Percentiles rank a stretch among this genome's conserved stretches.
phyloP scores from a whole-genome alignment of 2,113 vertebrate species.

The Steatornis caripensis region DNA sequence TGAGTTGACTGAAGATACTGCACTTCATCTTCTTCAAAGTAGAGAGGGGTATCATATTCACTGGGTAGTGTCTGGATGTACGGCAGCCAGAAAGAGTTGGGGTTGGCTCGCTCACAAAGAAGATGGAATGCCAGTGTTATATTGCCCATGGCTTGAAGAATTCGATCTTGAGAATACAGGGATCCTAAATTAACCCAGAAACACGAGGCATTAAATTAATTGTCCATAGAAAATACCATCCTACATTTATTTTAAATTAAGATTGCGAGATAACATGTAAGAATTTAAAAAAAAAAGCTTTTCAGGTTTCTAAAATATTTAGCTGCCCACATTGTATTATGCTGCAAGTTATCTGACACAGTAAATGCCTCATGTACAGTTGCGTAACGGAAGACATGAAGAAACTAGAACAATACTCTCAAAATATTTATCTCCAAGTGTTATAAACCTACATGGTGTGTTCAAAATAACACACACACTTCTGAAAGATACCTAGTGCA shows the following conservation, averaged over 20 bases:
- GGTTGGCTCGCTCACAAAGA: slow-evolving; percentile 88
- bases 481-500: background rate
- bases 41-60: slow-evolving; percentile 92
- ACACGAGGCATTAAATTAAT: background rate
- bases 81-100: slow-evolving; percentile 89
- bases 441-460: background rate
- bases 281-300: background rate
- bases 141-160: slow-evolving; percentile 98
- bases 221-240: background rate
- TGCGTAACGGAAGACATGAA: background rate
- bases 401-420: background rate
- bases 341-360: background rate
- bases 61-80: slow-evolving; percentile 93
- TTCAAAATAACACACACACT: background rate
- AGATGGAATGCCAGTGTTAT: slow-evolving; percentile 95
- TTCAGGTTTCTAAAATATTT: background rate
- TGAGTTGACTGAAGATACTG: slow-evolving; percentile 90
- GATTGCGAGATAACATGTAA: background rate
- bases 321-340: background rate
- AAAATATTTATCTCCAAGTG: background rate
- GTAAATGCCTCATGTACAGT: background rate
- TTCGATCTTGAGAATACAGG: slow-evolving; percentile 92
- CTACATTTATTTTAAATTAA: background rate
- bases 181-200: slow-evolving; percentile 79
- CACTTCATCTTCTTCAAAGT: slow-evolving; percentile 93